Percentiles rank a stretch among this genome's conserved stretches.
Evolutionary conservation across 2,113 vertebrate species (phyloP).

Genomic region (human (Homo sapiens)): GRCh38 chr20:21589501-21590000

Average conservation of each 20-base stretch:
- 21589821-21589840: neutral
- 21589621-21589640: neutral
- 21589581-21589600: neutral
- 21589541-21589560: neutral
- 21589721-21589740: neutral
- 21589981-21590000: neutral
- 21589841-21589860: neutral
- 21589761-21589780: neutral
- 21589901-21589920: neutral
- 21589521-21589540: neutral
- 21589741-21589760: neutral
- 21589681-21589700: neutral
- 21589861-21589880: neutral
- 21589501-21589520: neutral
- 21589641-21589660: neutral
- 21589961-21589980: neutral
- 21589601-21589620: neutral
- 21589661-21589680: neutral
- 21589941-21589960: neutral
- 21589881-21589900: neutral
- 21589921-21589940: neutral
- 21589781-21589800: neutral
- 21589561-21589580: neutral
- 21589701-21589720: neutral
- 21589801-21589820: neutral